These are phyloP conservation scores for Julus scanicus DNA, from an alignment of 2,888 invertebrate genomes.

Conservation along the genomic window DNA sequence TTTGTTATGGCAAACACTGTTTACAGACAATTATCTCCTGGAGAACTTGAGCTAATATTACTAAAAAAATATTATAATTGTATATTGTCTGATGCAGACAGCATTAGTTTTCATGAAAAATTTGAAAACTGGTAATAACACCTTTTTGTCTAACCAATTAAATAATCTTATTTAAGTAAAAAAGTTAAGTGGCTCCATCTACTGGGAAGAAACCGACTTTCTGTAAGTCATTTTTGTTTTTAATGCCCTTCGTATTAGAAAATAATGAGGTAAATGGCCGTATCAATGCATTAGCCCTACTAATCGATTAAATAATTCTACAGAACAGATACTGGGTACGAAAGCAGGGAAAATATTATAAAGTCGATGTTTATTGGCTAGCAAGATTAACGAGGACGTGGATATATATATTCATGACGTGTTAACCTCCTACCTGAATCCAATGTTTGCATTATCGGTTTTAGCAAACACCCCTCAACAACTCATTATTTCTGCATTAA, in stretches of 20 bases:
- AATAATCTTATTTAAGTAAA: no score
- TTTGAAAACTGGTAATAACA: no score
- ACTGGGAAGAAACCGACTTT: not conserved
- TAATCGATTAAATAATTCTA: not conserved
- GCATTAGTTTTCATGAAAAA: no score
- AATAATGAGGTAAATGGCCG: not conserved
- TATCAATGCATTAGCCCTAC: not conserved
- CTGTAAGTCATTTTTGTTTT: not conserved
- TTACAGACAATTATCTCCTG: not conserved
- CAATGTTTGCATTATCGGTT: not conserved
- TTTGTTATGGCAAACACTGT: not conserved
- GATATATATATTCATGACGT: not conserved
- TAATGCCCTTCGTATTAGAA: not conserved
- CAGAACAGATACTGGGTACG: not conserved
- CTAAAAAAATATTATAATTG: no score
- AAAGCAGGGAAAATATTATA: not conserved
- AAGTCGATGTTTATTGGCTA: not conserved
- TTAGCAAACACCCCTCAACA: conserved; percentile 17
- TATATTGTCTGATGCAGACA: no score
- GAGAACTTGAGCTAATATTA: no score
- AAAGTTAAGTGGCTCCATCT: not conserved
- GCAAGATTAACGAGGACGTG: conserved; percentile 22
- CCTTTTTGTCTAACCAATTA: no score
- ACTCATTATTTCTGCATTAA: conserved; percentile 33
- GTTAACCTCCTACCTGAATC: conserved; percentile 29